Base-by-base conservation (phyloP, 1,140 invertebrate species). In the Linepithema humile region DNA sequence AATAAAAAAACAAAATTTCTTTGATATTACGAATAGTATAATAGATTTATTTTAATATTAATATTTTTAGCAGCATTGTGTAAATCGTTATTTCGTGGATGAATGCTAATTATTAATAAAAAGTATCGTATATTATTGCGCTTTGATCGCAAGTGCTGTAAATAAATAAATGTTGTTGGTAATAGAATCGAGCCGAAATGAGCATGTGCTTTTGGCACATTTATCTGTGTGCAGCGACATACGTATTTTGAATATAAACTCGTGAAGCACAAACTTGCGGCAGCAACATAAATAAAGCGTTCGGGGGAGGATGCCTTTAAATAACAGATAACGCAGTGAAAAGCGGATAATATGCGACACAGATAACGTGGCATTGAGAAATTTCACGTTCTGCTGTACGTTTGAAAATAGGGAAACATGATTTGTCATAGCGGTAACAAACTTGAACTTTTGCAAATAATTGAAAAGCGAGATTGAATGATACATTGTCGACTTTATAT, bases 201-300 rank as follows among this genome's bases (percentile, higher is more conserved):
- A 77, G 50, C 20, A 57, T 7, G 35, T 60, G 29, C n/a, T 6
- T 32, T 45, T 9, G 48, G 17, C 50, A 26, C 26, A n/a, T 26
- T 38, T 15, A 35, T 12, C 3, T 23, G 29, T 35, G 32, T 17
- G 23, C 26, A 65, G 35, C 57, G 23, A 77, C 40, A 50, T 50
- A 45, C 38, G 38, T 53, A 77, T 77, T 77, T 50, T 23, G 43
- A 65, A 50, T 53, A 26, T 26, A 77, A 77, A 65, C 45, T 50
- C 35, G 20, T 7, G 7, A 9, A 23, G 15, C 7, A 50, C 32
- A 50, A 65, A 26, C 20, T 29, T 50, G 40, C 23, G 59, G 29
- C 43, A 35, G 23, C 48, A 69, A 69, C 35, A 78, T 53, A 69
- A 78, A 78, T 67, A 78, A 78, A 78, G 62, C 75, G 40, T 40